phyloP scores from a whole-genome alignment of 2,888 invertebrate genomes.

The Oegoconia quadripuncta region DNA sequence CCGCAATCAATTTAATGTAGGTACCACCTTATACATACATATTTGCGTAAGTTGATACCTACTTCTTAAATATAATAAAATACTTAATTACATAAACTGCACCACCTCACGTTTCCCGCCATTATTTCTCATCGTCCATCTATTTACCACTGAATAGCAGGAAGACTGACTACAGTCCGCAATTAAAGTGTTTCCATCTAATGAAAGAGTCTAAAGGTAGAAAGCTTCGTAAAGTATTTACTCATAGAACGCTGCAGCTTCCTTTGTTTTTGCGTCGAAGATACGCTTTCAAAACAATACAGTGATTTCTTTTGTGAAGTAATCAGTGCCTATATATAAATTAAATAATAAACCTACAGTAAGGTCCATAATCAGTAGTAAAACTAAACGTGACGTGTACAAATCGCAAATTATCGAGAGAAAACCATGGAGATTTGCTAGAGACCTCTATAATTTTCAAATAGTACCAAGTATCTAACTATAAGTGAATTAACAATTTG shows the following conservation, averaged over 20 bases:
- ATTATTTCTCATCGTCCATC: conserved; percentile 35
- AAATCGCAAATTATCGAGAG: too few relatives aligned
- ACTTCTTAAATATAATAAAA: too few relatives aligned
- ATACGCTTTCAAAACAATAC: background rate
- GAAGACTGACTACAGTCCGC: conserved; percentile 29
- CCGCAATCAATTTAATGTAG: too few relatives aligned
- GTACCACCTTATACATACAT: too few relatives aligned
- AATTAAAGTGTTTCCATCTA: conserved; percentile 31
- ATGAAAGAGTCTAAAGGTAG: conserved; percentile 27
- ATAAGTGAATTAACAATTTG: too few relatives aligned
- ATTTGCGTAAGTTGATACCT: too few relatives aligned
- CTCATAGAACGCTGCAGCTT: conserved; percentile 3
- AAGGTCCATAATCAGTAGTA: too few relatives aligned
- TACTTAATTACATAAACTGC: too few relatives aligned
- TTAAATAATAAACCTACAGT: background rate
- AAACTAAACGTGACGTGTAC: too few relatives aligned
- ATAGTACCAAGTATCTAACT: too few relatives aligned
- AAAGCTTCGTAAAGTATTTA: conserved; percentile 26
- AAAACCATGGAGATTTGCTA: too few relatives aligned
- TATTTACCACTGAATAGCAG: conserved; percentile 34
- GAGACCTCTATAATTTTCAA: too few relatives aligned
- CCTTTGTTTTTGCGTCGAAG: conserved; percentile 7
- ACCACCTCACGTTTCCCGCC: conserved; percentile 9
- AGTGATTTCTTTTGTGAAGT: background rate
- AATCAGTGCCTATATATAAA: background rate